Evolutionary conservation across 2,888 invertebrate genomes (phyloP).

Genomic region (Cordilura impudica): DNA sequence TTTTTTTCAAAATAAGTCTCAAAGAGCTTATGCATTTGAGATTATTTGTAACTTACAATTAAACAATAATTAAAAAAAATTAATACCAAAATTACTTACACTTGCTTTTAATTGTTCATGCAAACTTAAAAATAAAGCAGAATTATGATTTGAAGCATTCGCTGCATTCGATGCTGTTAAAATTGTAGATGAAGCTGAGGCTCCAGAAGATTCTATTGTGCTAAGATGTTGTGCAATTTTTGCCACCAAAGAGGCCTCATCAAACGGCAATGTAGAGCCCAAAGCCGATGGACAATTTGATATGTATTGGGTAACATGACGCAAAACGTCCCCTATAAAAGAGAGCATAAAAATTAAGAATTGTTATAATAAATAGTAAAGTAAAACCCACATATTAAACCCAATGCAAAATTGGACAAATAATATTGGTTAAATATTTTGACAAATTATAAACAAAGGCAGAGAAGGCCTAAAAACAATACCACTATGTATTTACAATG

Average conservation of each 20-base stretch:
- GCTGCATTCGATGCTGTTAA: slow-evolving; percentile 1
- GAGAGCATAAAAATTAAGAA: background rate
- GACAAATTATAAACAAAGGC: background rate
- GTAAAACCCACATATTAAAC: slow-evolving; percentile 32
- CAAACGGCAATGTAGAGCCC: slow-evolving; percentile 68
- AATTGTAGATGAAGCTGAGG: slow-evolving; percentile 22
- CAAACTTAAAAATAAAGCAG: slow-evolving; percentile 69
- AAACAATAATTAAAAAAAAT: too few relatives aligned
- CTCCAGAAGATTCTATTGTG: slow-evolving; percentile 42
- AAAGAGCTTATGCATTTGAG: too few relatives aligned
- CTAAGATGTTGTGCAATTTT: slow-evolving; percentile 70
- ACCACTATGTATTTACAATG: background rate
- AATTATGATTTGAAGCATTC: slow-evolving; percentile 62
- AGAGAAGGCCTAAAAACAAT: background rate
- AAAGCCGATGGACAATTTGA: slow-evolving; percentile 70
- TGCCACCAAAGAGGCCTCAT: slow-evolving; percentile 69
- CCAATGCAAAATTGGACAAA: slow-evolving; percentile 31
- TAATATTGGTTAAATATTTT: slow-evolving; percentile 33
- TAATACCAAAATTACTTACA: slow-evolving; percentile 68
- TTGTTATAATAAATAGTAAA: background rate
- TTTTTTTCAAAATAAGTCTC: too few relatives aligned
- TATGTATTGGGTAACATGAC: slow-evolving; percentile 71
- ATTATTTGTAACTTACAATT: too few relatives aligned
- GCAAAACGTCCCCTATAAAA: slow-evolving; percentile 69
- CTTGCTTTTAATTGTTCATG: slow-evolving; percentile 71